Base-by-base conservation (phyloP, 1,140 invertebrate species). In the Agrypnia vestita region DNA sequence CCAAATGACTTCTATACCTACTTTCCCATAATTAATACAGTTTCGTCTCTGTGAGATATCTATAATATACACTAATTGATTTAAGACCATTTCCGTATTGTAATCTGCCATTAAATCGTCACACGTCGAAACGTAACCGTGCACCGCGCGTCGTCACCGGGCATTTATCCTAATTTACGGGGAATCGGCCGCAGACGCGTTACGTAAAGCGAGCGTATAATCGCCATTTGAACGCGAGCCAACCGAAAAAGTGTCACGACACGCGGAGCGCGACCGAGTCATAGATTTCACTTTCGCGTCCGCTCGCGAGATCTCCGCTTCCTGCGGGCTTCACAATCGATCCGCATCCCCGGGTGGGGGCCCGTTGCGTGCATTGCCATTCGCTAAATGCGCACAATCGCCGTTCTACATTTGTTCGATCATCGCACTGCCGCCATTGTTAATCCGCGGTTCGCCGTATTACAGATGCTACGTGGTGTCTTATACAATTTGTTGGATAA, bases 271-370 rank as follows among this genome's bases (percentile, higher is more conserved):
- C 10, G 3, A 8, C 15, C 19, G 21, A 25, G 12, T 43, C 19
- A 53, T 12, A 13, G 47, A n/a, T 73, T 56, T 53, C 71, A 53
- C 71, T 53, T 73, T 53, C 71, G 21, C 15, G 21, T 8, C 51
- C 51, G 19, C 11, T 19, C 61, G 61, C 4, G 10, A 43, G 21
- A n/a, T 64, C 25, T 35, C 61, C 61, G 61, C 35, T 64, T 64
- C 61, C 61, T 64, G 61, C 61, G 61, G 11, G 35, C 19, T 13
- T 35, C 61, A 64, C 61, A 43, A 64, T 64, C 13, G 61, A 64
- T 64, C 35, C 35, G 25, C 61, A 35, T n/a, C 13, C 19, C 35
- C 35, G 15, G 9, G n/a, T n/a, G n/a, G n/a, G n/a, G n/a, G 0
- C 35, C 35, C 35, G 35, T 15, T 64, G 61, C 61, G 61, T 64